A percentile compares a stretch with the other conserved stretches of the same genome.
Evolutionary conservation across 1,140 invertebrate genomes (phyloP).

Genomic region (Antheraea mylitta): DNA sequence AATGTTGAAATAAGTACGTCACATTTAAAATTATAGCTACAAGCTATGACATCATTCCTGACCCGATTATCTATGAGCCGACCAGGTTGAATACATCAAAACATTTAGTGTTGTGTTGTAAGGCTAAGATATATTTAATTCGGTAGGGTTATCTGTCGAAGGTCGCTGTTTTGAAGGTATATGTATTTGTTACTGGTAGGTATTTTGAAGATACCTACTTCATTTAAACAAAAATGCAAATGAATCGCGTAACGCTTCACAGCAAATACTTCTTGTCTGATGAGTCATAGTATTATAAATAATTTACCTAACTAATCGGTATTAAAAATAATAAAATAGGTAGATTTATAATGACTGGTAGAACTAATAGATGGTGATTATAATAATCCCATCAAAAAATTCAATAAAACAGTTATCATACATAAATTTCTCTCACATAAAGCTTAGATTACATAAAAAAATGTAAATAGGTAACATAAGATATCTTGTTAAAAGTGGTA

Average conservation of each 20-base stretch:
- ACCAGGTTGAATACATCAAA: constrained; percentile 38
- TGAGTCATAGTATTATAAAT: constrained; percentile 1
- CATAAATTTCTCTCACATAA: no score
- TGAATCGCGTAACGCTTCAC: background rate
- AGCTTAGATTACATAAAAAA: no score
- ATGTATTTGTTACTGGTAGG: background rate
- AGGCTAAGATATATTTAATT: constrained; percentile 30
- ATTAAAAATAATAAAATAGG: no score
- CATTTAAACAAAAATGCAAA: background rate
- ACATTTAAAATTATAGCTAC: constrained; percentile 64
- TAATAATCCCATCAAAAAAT: no score
- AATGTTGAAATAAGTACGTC: constrained; percentile 62
- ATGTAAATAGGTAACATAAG: no score
- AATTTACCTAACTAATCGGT: background rate
- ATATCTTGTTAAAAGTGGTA: no score
- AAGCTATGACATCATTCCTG: constrained; percentile 65
- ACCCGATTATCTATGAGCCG: constrained; percentile 55
- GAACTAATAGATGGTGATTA: no score
- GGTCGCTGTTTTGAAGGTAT: constrained; percentile 23
- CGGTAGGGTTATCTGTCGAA: constrained; percentile 40
- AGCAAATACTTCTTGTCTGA: background rate
- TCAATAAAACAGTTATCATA: no score
- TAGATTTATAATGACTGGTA: no score
- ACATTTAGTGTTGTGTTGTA: constrained; percentile 27
- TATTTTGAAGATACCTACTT: constrained; percentile 10